These are phyloP conservation scores for Macrophya annulata DNA, from an alignment of 2,888 invertebrate species.

Conservation along the genomic window DNA sequence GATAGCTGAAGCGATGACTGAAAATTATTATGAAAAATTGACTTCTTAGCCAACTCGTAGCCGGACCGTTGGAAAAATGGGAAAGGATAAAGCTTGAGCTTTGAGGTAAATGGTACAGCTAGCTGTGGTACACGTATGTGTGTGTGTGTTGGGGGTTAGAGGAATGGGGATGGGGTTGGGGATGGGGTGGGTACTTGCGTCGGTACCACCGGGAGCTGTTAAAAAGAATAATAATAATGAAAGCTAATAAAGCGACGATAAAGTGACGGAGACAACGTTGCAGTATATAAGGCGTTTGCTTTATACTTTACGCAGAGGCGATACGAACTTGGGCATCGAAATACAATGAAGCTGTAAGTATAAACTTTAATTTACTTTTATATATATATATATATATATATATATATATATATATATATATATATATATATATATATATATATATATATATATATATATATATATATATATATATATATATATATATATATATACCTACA, in stretches of 20 bases:
- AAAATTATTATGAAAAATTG: not conserved
- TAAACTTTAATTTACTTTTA: not conserved
- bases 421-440: too few relatives aligned
- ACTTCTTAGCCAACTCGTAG: not conserved
- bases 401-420: too few relatives aligned
- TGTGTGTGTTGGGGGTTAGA: not conserved
- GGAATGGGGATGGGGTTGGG: not conserved
- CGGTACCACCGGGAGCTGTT: slow-evolving; percentile 21
- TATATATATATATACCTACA: too few relatives aligned
- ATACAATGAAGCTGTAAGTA: not conserved
- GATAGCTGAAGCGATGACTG: not conserved
- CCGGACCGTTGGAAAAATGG: slow-evolving; percentile 9
- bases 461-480: too few relatives aligned
- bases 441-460: too few relatives aligned
- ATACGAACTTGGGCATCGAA: not conserved
- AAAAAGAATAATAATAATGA: slow-evolving; percentile 15
- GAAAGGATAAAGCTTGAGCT: slow-evolving; percentile 5
- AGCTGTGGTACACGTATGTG: too few relatives aligned
- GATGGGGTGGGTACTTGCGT: not conserved
- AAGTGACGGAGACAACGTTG: slow-evolving; percentile 11
- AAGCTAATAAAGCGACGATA: slow-evolving; percentile 39
- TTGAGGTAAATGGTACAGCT: not conserved
- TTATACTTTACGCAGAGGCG: slow-evolving; percentile 11
- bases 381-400: too few relatives aligned
- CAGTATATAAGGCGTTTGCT: slow-evolving; percentile 43